Evolutionary conservation across 1,140 invertebrate genomes (phyloP).

Genomic region (Anastrepha obliqua): DNA sequence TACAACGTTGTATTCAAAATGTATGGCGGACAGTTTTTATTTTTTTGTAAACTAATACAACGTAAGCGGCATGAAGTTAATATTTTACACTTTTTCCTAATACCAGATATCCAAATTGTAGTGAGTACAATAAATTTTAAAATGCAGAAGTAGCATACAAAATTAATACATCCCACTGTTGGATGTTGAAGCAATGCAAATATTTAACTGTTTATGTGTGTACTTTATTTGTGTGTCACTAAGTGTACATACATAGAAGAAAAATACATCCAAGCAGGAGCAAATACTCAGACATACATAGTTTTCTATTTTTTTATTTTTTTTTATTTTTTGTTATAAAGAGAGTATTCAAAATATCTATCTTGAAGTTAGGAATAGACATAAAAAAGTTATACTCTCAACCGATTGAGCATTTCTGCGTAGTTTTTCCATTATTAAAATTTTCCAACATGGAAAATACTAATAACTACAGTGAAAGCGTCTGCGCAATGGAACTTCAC

Average conservation of each 20-base stretch:
- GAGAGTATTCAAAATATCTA: background rate
- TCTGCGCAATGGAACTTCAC: background rate
- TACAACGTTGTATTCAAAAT: background rate
- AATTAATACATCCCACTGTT: background rate
- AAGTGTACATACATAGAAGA: background rate
- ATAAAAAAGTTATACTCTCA: background rate
- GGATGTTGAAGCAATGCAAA: background rate
- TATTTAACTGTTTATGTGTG: background rate
- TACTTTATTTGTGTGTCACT: constrained; percentile 15
- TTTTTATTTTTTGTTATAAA: background rate
- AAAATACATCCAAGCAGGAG: background rate
- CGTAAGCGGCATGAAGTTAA: too few species aligned
- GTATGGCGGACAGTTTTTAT: background rate
- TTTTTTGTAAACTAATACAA: background rate
- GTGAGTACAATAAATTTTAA: background rate
- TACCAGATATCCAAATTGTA: background rate
- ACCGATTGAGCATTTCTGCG: background rate
- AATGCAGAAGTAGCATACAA: background rate
- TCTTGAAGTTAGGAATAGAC: too few species aligned
- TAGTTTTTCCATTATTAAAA: background rate
- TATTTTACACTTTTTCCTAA: background rate
- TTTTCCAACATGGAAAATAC: constrained; percentile 6
- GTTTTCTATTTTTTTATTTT: background rate
- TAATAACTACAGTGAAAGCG: background rate
- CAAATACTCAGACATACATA: background rate